Evolutionary conservation across 2,113 vertebrate genomes (phyloP), one percentile per base, ranked within the genome.

Genomic region (Lethenteron camtschaticum): DNA sequence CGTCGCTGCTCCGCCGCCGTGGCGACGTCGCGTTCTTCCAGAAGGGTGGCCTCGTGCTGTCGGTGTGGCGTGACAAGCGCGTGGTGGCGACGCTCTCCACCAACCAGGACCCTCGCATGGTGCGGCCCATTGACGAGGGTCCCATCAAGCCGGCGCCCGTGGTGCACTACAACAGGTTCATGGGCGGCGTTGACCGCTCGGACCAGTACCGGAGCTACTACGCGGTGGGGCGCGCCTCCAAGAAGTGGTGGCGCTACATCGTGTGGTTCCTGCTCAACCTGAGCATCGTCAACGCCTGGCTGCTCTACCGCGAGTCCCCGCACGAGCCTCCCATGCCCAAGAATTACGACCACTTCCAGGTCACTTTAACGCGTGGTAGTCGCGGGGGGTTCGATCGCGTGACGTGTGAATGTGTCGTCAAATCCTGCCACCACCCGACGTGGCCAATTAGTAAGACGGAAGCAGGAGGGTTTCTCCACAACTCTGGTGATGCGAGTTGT

Each of bases 241-340:
- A 83, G 74, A 83, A 84, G 76, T 84, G 83, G 82, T 85, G 83
- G 83, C 82, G 83, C 75, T 84, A 83, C 77, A 83, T 85, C 73
- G 76, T 84, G 73, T 85, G 83, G 83, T 85, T 85, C 76, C 83
- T 84, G 68, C 79, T 85, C 41, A 85, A 85, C 56, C 73, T 84
- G 73, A 83, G 83, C 75, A 82, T 85, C 24, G 83, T 84, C 72
- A 82, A 85, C 18, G 81, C 83, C 60, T 84, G 83, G 75, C 75
- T 85, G 71, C 74, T 84, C 71, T 75, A 80, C 18, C 78, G 79
- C 10, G 83, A 81, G 1, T 12, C 75, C 2, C 79, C 83, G 0
- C 82, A 81, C 2, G 73, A 81, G 0, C 81, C 81, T 70, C 82
- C 82, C 74, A 82, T 78, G 8, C 82, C 81, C 9, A 84, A 85